phyloP scores from a whole-genome alignment of 2,113 vertebrate genomes.

The Balaeniceps rex region DNA sequence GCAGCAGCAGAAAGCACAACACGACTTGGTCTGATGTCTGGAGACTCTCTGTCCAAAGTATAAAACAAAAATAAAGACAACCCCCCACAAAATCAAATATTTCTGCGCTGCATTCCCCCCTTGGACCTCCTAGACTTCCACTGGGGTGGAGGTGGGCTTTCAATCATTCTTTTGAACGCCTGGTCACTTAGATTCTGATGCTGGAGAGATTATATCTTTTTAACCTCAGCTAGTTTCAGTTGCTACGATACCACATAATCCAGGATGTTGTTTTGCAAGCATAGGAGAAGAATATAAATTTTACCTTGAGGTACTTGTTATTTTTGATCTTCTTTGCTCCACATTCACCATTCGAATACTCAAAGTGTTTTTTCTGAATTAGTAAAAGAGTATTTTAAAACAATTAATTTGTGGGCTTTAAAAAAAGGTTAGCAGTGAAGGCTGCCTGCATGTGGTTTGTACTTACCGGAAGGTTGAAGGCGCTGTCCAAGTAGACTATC shows the following conservation, averaged over 20 bases:
- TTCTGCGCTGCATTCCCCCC: neutral
- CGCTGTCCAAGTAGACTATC: constrained; percentile 88
- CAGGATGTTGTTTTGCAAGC: neutral
- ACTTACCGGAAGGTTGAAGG: constrained; percentile 92
- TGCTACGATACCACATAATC: neutral
- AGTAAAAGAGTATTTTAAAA: neutral
- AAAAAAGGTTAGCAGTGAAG: neutral
- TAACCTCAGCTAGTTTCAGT: neutral
- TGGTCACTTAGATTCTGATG: neutral
- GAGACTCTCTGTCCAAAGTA: neutral
- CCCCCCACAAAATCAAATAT: neutral
- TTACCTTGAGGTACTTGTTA: constrained; percentile 80
- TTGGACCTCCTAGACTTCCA: neutral
- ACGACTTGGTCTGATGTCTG: neutral
- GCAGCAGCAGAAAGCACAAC: neutral
- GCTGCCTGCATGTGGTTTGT: neutral
- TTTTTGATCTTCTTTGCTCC: constrained; percentile 78
- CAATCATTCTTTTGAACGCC: neutral
- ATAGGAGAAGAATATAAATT: neutral
- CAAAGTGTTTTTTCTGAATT: constrained; percentile 85
- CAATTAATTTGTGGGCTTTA: neutral
- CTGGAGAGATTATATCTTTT: neutral
- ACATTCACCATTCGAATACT: constrained; percentile 80
- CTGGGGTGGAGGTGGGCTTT: neutral
- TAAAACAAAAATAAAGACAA: neutral